Conservation (phyloP, 64 coral and sea anemone species). For the Pocillopora damicornis region DNA sequence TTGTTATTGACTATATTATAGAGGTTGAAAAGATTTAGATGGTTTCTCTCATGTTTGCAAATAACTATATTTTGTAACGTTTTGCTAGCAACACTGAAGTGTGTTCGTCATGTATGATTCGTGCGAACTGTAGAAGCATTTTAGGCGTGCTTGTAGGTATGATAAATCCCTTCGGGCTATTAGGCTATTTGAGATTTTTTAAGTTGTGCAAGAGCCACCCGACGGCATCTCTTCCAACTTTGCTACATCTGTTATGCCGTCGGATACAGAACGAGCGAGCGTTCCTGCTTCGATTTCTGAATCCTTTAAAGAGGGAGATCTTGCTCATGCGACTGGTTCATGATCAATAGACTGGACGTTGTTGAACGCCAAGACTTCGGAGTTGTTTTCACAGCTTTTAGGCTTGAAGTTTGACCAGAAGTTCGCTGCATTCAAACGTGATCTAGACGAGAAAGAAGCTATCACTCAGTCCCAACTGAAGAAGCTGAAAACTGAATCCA, state of each 20-base stretch:
- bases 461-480: slow-evolving; percentile 25
- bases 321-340: too few relatives aligned
- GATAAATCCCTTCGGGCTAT: too few relatives aligned
- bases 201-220: slow-evolving; percentile 43
- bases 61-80: too few relatives aligned
- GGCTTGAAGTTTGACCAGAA: slow-evolving; percentile 44
- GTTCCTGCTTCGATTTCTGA: slow-evolving; percentile 25
- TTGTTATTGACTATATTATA: too few relatives aligned
- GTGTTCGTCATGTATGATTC: too few relatives aligned
- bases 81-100: too few relatives aligned
- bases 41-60: too few relatives aligned
- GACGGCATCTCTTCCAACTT: slow-evolving; percentile 32
- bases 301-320: not conserved
- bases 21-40: too few relatives aligned
- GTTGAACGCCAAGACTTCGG: slow-evolving; percentile 42
- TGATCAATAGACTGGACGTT: not conserved
- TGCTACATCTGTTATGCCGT: not conserved
- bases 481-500: slow-evolving; percentile 52
- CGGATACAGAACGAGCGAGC: not conserved
- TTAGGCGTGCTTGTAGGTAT: too few relatives aligned
- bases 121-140: too few relatives aligned
- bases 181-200: slow-evolving; percentile 33
- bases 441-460: slow-evolving; percentile 39
- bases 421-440: slow-evolving; percentile 38
- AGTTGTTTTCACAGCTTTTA: slow-evolving; percentile 47